Conservation (phyloP, 2,797 vertebrate genomes). For the Hozukius guyotensis region DNA sequence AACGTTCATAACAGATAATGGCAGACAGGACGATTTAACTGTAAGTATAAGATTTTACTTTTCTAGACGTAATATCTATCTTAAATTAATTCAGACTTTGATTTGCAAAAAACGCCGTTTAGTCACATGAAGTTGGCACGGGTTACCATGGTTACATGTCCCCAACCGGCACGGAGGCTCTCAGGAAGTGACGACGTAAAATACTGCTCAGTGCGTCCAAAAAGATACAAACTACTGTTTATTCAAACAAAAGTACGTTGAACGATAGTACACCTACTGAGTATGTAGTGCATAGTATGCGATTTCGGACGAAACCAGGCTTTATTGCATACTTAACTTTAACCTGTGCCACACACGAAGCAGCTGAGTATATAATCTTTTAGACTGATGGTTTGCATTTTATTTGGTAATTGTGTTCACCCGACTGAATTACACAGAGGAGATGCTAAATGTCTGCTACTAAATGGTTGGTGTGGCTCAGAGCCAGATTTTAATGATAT, state of each 20-base stretch:
- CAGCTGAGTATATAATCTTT: conserved; percentile 1
- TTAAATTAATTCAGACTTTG: too few species aligned
- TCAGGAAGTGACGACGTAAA: too few species aligned
- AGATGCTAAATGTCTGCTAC: background rate
- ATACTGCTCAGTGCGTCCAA: fast-evolving
- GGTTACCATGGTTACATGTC: too few species aligned
- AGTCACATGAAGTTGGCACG: too few species aligned
- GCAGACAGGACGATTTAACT: too few species aligned
- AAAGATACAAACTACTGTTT: too few species aligned
- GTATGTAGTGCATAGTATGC: fast-evolving
- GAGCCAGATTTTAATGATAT: background rate
- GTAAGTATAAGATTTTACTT: too few species aligned
- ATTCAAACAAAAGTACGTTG: too few species aligned
- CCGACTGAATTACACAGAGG: background rate
- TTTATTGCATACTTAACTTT: background rate
- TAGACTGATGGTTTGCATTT: conserved; percentile 12
- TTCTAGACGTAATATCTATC: fast-evolving
- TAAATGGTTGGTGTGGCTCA: conserved; percentile 9
- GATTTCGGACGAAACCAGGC: background rate
- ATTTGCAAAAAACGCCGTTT: too few species aligned
- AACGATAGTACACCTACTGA: too few species aligned
- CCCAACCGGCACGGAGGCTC: too few species aligned
- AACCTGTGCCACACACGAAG: background rate
- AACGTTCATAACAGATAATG: too few species aligned
- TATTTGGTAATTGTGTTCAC: conserved; percentile 8